Percentiles rank a stretch among this genome's conserved stretches.
These are phyloP conservation scores for Agrochola circellaris DNA, from an alignment of 2,888 invertebrate species.

Conservation along the genomic window DNA sequence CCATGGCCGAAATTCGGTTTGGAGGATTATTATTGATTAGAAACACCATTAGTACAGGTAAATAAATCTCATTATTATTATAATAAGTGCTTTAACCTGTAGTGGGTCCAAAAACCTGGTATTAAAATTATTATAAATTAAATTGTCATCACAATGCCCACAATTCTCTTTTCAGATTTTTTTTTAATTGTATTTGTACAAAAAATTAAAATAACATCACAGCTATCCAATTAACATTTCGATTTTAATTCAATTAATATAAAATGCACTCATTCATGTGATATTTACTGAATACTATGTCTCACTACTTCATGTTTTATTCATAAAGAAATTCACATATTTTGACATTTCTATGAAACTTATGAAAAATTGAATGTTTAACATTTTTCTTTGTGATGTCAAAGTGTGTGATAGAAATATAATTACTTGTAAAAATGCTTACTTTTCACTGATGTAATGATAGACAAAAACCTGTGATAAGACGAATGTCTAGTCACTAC, in stretches of 20 bases:
- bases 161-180: background rate
- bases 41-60: too few relatives aligned
- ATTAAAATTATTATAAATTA: background rate
- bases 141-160: background rate
- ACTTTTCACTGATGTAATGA: slow-evolving; percentile 69
- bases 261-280: slow-evolving; percentile 88
- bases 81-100: background rate
- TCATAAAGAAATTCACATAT: slow-evolving; percentile 44
- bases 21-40: too few relatives aligned
- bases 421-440: slow-evolving; percentile 68
- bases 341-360: slow-evolving; percentile 27
- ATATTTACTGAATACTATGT: slow-evolving; percentile 81
- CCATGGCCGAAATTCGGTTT: too few relatives aligned
- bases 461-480: slow-evolving; percentile 82
- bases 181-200: background rate
- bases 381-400: slow-evolving; percentile 23
- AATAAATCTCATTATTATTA: too few relatives aligned
- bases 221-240: slow-evolving; percentile 54
- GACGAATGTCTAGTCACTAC: slow-evolving; percentile 70
- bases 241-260: slow-evolving; percentile 74
- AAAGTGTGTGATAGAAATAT: slow-evolving; percentile 39
- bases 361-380: slow-evolving; percentile 10
- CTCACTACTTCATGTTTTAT: slow-evolving; percentile 75
- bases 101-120: background rate
- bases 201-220: slow-evolving; percentile 6